Base-by-base conservation (phyloP, 2,113 vertebrate genomes). In the Eleginops maclovinus region DNA sequence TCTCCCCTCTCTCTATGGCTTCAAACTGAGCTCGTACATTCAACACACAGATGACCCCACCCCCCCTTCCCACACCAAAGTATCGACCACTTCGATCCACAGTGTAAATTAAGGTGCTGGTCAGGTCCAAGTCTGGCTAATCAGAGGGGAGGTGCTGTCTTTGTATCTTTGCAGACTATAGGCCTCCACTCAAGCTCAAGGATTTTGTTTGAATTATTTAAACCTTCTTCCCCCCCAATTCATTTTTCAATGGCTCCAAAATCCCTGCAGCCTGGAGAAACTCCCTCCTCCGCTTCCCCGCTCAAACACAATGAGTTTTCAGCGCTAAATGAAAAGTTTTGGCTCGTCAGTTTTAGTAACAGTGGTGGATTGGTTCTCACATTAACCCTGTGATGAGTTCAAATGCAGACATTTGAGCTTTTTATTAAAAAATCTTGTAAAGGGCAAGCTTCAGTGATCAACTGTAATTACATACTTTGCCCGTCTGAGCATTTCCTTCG, bases 121-220 rank as follows among this genome's bases (percentile, higher is more conserved):
- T 91, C 91, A 92, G 90, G 92, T 92, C 87, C 68, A 64, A 86
- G 85, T 89, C 67, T 21, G 84, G 86, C 86, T 92, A 91, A 94
- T 91, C 88, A 73, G 85, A 75, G 68, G 79, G 77, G 82, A 82
- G 75, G 28, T 16, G n/a, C 74, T 82, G 72, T 89, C 87, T 84
- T 88, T 92, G 85, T 89, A 86, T 88, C 81, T 90, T 79, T 63
- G 72, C 82, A 77, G 83, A 81, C 83, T 84, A 87, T 75, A 75
- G 83, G 78, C 88, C 73, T 84, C 71, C 74, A 83, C 86, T 84
- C 81, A 82, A 86, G 77, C 87, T 75, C 75, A 81, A 87, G 83
- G 85, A 93, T 87, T 91, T 77, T 28, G 56, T 83, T 75, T 94
- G 87, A 93, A 93, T 94, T 91, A 94, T 94, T 94, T 82, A 94